Evolutionary conservation across 2,888 invertebrate genomes (phyloP).

Genomic region (Pseudococcus jackbeardsleyi): DNA sequence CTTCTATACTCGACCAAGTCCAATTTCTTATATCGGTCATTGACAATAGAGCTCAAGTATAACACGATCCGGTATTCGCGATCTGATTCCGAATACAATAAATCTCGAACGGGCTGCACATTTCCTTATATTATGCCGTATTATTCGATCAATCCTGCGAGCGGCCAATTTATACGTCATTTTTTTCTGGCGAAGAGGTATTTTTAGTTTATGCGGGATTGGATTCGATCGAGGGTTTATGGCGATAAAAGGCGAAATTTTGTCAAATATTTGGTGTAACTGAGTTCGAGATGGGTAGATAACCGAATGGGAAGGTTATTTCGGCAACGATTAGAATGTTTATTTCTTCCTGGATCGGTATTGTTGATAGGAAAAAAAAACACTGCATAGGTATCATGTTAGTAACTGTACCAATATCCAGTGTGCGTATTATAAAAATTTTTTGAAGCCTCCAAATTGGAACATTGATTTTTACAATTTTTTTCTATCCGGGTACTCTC

Average conservation of each 20-base stretch:
- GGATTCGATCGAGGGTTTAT: too few species aligned
- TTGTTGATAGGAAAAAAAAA: too few species aligned
- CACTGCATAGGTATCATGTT: too few species aligned
- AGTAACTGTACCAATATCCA: too few species aligned
- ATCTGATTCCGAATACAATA: conserved; percentile 12
- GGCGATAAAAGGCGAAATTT: neutral
- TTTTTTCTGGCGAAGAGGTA: neutral
- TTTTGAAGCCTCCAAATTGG: too few species aligned
- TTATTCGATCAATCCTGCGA: neutral
- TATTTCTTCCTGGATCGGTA: too few species aligned
- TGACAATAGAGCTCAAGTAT: conserved; percentile 34
- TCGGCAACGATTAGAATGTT: too few species aligned
- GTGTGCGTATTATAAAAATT: too few species aligned
- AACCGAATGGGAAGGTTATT: too few species aligned
- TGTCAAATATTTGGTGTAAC: neutral
- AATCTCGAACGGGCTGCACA: neutral
- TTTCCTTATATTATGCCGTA: neutral
- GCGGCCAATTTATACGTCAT: neutral
- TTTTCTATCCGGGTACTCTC: too few species aligned
- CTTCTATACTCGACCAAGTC: conserved; percentile 46
- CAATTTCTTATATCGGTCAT: conserved; percentile 61
- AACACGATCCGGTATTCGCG: conserved; percentile 31
- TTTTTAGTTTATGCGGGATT: neutral
- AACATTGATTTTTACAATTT: too few species aligned
- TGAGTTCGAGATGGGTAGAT: too few species aligned